A percentile compares a stretch with the other conserved stretches of the same genome.
Evolutionary conservation across 2,797 vertebrate species (phyloP).

Genomic region (Mionectes olivaceus): DNA sequence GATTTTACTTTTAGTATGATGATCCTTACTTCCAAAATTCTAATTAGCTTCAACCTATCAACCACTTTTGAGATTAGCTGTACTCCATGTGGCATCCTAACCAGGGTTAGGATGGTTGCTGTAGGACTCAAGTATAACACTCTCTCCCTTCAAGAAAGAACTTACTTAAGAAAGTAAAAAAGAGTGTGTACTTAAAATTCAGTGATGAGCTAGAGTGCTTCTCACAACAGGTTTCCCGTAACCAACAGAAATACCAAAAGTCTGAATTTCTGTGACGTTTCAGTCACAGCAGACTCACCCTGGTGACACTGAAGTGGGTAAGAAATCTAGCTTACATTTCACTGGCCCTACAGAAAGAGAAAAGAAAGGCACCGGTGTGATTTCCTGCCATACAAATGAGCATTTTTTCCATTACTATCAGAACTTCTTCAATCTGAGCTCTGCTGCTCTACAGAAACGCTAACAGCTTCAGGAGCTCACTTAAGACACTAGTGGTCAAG

Average conservation of each 20-base stretch:
- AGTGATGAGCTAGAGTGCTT: not conserved
- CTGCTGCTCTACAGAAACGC: not conserved
- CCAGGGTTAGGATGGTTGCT: not conserved
- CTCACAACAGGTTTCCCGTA: not conserved
- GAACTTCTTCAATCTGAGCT: not conserved
- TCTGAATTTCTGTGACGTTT: not conserved
- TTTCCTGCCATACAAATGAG: not conserved
- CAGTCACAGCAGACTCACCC: not conserved
- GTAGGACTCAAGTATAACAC: not conserved
- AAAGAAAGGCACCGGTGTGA: not conserved
- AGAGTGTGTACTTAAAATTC: not conserved
- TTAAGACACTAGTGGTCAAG: not conserved
- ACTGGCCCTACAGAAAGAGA: not conserved
- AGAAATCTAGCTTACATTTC: not conserved
- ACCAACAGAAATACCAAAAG: not conserved
- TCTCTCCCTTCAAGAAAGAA: not conserved
- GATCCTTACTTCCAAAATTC: not conserved
- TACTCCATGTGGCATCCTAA: not conserved
- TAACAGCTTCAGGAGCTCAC: not conserved
- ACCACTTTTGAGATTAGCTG: not conserved
- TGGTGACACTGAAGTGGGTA: not conserved
- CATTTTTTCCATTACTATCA: not conserved
- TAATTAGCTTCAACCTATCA: not conserved
- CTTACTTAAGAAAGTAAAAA: not conserved
- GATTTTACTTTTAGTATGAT: not conserved